A percentile compares a stretch with the other conserved stretches of the same genome.
Evolutionary conservation across 2,888 invertebrate species (phyloP).

Genomic region (Bombylius major): DNA sequence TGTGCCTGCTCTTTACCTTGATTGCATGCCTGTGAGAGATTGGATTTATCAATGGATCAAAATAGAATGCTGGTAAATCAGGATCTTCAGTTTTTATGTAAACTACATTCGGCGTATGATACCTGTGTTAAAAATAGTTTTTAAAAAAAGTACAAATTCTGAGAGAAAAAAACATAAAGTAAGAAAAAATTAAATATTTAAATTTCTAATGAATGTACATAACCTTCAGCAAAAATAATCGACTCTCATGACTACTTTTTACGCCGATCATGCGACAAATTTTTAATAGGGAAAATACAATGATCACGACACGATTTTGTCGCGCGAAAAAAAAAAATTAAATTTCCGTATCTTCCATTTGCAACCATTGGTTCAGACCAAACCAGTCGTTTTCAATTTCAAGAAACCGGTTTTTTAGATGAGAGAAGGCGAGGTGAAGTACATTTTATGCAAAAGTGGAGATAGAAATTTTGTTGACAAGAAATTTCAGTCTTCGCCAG

Average conservation of each 20-base stretch:
- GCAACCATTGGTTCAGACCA: no score
- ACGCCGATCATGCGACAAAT: constrained; percentile 42
- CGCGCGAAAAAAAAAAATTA: no score
- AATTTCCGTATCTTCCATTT: no score
- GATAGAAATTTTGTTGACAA: no score
- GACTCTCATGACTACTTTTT: constrained; percentile 27
- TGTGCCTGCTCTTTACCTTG: constrained; percentile 40
- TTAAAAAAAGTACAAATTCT: no score
- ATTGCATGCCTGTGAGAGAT: constrained; percentile 89
- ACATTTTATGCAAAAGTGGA: no score
- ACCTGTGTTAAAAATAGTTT: constrained; percentile 49
- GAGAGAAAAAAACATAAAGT: not conserved
- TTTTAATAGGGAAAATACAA: no score
- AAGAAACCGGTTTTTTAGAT: no score
- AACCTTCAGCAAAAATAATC: constrained; percentile 44
- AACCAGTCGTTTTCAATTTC: no score
- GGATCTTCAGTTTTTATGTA: constrained; percentile 99
- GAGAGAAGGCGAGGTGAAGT: no score
- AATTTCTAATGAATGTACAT: constrained; percentile 35
- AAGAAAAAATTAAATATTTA: constrained; percentile 3
- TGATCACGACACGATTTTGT: no score
- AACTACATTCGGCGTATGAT: constrained; percentile 97
- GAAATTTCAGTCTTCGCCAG: no score
- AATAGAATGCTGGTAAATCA: constrained; percentile 98
- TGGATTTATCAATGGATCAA: constrained; percentile 98